Base-by-base conservation (phyloP, 2,113 vertebrate species). In the Petroica traversi region DNA sequence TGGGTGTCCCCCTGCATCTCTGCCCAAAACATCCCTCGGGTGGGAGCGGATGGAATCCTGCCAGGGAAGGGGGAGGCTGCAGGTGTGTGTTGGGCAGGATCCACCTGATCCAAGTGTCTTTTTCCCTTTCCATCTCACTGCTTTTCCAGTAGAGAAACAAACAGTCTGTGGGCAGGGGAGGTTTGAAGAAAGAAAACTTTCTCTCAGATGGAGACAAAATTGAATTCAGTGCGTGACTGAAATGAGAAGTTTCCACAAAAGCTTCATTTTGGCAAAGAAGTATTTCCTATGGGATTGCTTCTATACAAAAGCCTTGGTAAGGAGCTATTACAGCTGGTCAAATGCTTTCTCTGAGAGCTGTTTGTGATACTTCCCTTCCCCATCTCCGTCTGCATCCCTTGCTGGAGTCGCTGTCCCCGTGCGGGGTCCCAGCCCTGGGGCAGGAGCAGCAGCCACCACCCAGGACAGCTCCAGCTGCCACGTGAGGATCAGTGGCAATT, bases 181-280 rank as follows among this genome's bases (percentile, higher is more conserved):
- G 28, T 40, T 46, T 68, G 59, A 45, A 86, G 69, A 57, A 78
- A 58, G 76, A 89, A 81, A 91, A 89, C 76, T 84, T 94, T 57
- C 79, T 63, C 76, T 89, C 83, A 68, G 6, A 75, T 49, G 86
- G 87, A 89, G 92, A 87, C 61, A 87, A 85, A 93, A 97, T 78
- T 77, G 76, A 81, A 82, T 91, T 81, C 41, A n/a, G 85, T 80
- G 91, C 19, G 63, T 93, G 94, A 93, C 76, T 25, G 13, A 76
- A 94, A 93, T 92, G 85, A 94, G 83, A 73, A 61, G 66, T 71
- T 89, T 86, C 72, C 79, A 55, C 85, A 86, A 86, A 92, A 94
- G 73, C 91, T 94, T 85, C 91, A 12, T 94, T 94, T 88, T 88
- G 88, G 91, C 13, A 43, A 74, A 49, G 91, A 64, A 62, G 22